Conservation (phyloP, 2,888 invertebrate genomes). For the Drosophila nr. perissopoda region DNA sequence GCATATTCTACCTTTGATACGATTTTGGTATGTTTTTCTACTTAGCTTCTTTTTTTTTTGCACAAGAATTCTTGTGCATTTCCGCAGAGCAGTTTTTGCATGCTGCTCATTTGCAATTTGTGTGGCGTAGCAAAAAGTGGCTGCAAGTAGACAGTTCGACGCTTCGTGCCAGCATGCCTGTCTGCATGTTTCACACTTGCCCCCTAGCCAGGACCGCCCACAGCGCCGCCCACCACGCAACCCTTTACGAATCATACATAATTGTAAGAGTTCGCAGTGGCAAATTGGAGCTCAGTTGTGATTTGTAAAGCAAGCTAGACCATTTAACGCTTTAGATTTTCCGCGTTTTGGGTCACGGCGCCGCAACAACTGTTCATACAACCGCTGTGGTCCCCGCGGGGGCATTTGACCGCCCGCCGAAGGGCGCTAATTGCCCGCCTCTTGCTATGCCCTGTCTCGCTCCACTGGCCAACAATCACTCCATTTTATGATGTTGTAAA, state of each 20-base stretch:
- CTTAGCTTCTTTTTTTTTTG: conserved; percentile 47
- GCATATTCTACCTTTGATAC: conserved; percentile 57
- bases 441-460: conserved; percentile 22
- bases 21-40: conserved; percentile 48
- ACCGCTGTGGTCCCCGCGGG: conserved; percentile 43
- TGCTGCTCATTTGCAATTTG: conserved; percentile 70
- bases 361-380: conserved; percentile 50
- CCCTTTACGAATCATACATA: conserved; percentile 7
- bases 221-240: conserved; percentile 30
- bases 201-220: conserved; percentile 66
- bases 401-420: conserved; percentile 41
- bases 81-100: conserved; percentile 69
- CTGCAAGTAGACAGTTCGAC: conserved; percentile 67
- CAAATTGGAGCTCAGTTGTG: conserved; percentile 56
- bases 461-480: conserved; percentile 34
- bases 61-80: conserved; percentile 76
- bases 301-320: conserved; percentile 56
- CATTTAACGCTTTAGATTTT: conserved; percentile 59
- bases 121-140: conserved; percentile 51
- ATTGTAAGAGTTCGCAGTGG: conserved; percentile 29
- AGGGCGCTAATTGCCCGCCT: conserved; percentile 52
- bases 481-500: conserved; percentile 46
- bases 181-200: conserved; percentile 72
- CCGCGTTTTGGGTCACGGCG: conserved; percentile 46
- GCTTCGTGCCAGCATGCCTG: conserved; percentile 73